Evolutionary conservation across 2,113 vertebrate genomes (phyloP).

Genomic region (Sylvia atricapilla): DNA sequence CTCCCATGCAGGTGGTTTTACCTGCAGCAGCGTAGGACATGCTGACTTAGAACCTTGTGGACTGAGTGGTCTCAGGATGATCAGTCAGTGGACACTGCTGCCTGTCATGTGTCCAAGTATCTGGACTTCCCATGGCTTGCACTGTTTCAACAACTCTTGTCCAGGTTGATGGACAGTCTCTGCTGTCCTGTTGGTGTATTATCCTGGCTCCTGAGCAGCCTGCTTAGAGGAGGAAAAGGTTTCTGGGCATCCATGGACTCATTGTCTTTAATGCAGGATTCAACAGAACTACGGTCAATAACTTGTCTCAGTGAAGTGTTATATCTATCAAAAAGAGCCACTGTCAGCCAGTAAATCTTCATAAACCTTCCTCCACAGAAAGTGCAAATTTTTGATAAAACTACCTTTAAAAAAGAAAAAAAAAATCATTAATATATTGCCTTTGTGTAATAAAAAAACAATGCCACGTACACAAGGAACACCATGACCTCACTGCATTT

Average conservation of each 20-base stretch:
- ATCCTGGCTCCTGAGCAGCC: not conserved
- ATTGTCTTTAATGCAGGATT: not conserved
- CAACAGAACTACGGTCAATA: not conserved
- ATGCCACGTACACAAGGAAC: not conserved
- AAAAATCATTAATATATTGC: not conserved
- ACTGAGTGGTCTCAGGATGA: not conserved
- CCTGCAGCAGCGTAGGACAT: not conserved
- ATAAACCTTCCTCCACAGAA: not conserved
- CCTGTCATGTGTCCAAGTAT: not conserved
- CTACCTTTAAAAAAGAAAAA: not conserved
- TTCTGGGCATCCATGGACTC: not conserved
- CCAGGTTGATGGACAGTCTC: not conserved
- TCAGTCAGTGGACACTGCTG: not conserved
- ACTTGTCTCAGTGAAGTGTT: not conserved
- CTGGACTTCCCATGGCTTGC: not conserved
- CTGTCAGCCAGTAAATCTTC: not conserved
- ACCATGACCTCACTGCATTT: not conserved
- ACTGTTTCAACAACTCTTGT: not conserved
- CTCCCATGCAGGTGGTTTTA: not conserved
- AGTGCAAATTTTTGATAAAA: not conserved
- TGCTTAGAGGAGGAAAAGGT: not conserved
- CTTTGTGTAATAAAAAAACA: not conserved
- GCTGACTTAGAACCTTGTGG: not conserved
- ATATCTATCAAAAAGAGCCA: not conserved
- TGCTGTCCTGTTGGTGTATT: not conserved